These are phyloP conservation scores for Hafferia zeledoni DNA, from an alignment of 2,797 vertebrate genomes.

Conservation along the genomic window DNA sequence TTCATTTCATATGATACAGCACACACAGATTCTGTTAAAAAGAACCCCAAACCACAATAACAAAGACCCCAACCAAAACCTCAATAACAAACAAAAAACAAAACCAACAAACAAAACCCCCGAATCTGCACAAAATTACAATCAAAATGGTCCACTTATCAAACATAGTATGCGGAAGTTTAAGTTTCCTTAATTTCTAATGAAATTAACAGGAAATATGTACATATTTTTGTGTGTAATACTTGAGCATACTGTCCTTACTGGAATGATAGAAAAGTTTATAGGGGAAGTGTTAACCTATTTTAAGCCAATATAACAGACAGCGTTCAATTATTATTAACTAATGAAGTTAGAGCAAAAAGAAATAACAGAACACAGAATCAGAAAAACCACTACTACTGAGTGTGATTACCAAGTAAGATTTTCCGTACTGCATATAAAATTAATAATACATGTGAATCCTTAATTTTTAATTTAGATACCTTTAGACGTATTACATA, in stretches of 20 bases:
- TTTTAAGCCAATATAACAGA: neutral
- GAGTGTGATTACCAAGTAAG: neutral
- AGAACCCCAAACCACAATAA: neutral
- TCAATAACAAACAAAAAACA: neutral
- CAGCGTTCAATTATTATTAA: neutral
- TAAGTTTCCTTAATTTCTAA: neutral
- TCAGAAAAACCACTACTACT: neutral
- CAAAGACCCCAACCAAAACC: neutral
- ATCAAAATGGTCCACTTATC: neutral
- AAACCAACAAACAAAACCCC: neutral
- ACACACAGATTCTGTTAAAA: neutral
- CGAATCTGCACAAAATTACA: neutral
- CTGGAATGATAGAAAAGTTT: neutral
- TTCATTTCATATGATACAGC: neutral
- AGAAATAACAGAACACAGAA: neutral
- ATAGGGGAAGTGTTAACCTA: neutral
- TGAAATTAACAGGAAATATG: neutral
- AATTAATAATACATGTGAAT: neutral
- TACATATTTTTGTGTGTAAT: neutral
- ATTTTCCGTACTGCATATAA: neutral
- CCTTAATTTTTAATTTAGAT: slow-evolving; percentile 33
- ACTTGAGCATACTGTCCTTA: neutral
- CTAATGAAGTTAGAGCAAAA: neutral
- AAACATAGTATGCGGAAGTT: neutral
- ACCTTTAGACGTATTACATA: neutral